Evolutionary conservation across 2,888 invertebrate species (phyloP), one percentile per base, ranked within the genome.

Genomic region (Sminthurinus aureus): DNA sequence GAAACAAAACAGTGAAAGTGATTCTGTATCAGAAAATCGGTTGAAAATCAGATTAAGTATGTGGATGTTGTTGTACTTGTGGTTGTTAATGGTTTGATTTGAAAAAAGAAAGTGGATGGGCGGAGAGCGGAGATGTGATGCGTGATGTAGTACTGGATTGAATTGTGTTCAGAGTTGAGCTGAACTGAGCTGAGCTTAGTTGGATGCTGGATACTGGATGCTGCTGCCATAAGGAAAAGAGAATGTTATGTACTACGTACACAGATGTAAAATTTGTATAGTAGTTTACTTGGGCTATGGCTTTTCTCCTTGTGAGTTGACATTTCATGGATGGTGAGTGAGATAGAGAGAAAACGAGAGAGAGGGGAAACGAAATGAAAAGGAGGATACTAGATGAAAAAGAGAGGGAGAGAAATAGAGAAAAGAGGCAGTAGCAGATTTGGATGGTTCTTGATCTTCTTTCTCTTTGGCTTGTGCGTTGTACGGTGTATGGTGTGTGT

Each of bases 261-360:
- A 38, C 38, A 38, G 3, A 38, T 38, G 38, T 38, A 6, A 38
- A 1, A 38, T 38, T 38, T 38, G 6, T 38, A 38, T 6, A 38
- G 38, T 38, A 38, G 38, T 38, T 38, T 38, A 38, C 3, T 38
- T 38, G 1, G 58, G 64, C 73, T 71, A 50, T 79, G 73, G 83
- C 74, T 84, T 64, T 84, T 81, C 80, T 81, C 81, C 77, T 78
- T 77, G 71, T 38, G 52, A 79, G 84, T 84, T 84, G 84, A 84
- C 84, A 84, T 84, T 84, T 79, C 81, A 81, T 84, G 81, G 81
- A 83, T 76, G 84, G 83, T 81, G 85, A 81, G 78, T 83, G 82
- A 79, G 79, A 83, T 81, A 81, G 75, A 67, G 81, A 80, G 85
- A 82, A 67, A 80, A 84, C 76, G 84, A 83, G 84, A 84, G 82